Evolutionary conservation across 1,140 invertebrate species (phyloP).

Genomic region (Leucophenga varia): DNA sequence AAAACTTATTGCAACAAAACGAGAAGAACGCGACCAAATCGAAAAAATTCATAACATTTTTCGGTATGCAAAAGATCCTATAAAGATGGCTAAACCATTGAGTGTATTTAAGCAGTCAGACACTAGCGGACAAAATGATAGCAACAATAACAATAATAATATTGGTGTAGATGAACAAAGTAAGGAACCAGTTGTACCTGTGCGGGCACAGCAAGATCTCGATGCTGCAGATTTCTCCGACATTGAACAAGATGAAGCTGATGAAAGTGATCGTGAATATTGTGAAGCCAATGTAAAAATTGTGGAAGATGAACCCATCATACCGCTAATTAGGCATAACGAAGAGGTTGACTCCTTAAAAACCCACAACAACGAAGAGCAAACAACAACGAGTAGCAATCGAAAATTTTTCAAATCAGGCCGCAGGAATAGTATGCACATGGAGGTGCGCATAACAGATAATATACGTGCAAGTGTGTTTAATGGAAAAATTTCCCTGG

Average conservation of each 20-base stretch:
- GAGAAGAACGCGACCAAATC: constrained; percentile 38
- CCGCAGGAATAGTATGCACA: constrained; percentile 30
- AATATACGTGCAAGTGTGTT: constrained; percentile 42
- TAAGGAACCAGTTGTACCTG: not conserved
- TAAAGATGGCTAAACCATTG: constrained; percentile 47
- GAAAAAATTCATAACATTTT: constrained; percentile 43
- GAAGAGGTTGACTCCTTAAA: constrained; percentile 6
- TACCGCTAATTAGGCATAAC: constrained; percentile 36
- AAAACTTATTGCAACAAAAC: constrained; percentile 33
- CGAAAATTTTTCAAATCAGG: constrained; percentile 50
- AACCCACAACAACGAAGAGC: not conserved
- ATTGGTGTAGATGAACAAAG: not conserved
- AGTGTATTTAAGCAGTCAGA: constrained; percentile 24
- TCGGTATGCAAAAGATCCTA: constrained; percentile 36
- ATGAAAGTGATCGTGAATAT: constrained; percentile 22
- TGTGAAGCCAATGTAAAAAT: constrained; percentile 3
- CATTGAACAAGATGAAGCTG: constrained; percentile 8
- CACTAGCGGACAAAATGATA: constrained; percentile 24
- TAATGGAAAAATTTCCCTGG: constrained; percentile 38
- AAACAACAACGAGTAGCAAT: constrained; percentile 3
- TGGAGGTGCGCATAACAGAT: constrained; percentile 46
- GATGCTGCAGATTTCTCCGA: constrained; percentile 16
- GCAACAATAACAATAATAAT: constrained; percentile 34
- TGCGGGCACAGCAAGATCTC: too few species aligned
- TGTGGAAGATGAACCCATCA: constrained; percentile 36